phyloP scores from a whole-genome alignment of 2,113 vertebrate species.

The Solenodon paradoxus region DNA sequence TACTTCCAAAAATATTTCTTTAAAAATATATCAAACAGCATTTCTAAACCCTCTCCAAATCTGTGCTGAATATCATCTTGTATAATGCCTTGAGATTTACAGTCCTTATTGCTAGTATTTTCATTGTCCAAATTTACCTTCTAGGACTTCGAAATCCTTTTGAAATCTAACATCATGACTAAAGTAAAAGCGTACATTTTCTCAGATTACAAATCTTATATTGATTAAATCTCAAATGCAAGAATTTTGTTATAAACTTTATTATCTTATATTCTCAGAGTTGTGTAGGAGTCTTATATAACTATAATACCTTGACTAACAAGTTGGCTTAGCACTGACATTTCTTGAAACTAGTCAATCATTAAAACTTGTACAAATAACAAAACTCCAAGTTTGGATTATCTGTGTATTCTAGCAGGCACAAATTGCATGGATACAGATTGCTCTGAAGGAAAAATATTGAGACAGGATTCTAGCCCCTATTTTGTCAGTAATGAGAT shows the following conservation, averaged over 20 bases:
- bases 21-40: background rate
- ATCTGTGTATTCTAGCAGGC: background rate
- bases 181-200: background rate
- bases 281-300: background rate
- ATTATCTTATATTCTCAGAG: background rate
- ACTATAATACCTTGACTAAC: background rate
- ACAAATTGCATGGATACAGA: background rate
- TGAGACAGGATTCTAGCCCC: background rate
- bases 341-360: background rate
- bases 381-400: background rate
- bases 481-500: background rate
- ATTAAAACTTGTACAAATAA: background rate
- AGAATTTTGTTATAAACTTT: background rate
- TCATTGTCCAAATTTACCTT: background rate
- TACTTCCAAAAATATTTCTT: background rate
- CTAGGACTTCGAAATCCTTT: background rate
- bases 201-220: background rate
- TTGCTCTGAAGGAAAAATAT: background rate
- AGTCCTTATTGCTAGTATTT: background rate
- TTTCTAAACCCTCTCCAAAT: background rate
- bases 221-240: background rate
- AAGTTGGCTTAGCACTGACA: background rate
- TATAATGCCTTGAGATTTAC: background rate
- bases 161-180: background rate
- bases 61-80: background rate